phyloP scores from a whole-genome alignment of 2,113 vertebrate species.

The Bos taurus region ARS-UCD2.0 NC_037336.1:98845501-98846000 shows the following conservation, averaged over 20 bases:
- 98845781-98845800: not conserved
- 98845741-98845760: not conserved
- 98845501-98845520: not conserved
- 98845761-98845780: not conserved
- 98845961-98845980: not conserved
- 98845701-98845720: not conserved
- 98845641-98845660: accelerated
- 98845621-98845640: not conserved
- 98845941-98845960: not conserved
- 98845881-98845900: not conserved
- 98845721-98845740: not conserved
- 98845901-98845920: not conserved
- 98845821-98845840: not conserved
- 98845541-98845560: not conserved
- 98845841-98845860: not conserved
- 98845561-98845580: not conserved
- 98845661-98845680: not conserved
- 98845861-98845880: not conserved
- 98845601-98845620: not conserved
- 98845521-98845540: not conserved
- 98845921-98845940: not conserved
- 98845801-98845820: not conserved
- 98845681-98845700: not conserved
- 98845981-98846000: not conserved
- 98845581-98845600: not conserved